Evolutionary conservation across 2,888 invertebrate species (phyloP).

Genomic region (Megaustenia siamemsis): DNA sequence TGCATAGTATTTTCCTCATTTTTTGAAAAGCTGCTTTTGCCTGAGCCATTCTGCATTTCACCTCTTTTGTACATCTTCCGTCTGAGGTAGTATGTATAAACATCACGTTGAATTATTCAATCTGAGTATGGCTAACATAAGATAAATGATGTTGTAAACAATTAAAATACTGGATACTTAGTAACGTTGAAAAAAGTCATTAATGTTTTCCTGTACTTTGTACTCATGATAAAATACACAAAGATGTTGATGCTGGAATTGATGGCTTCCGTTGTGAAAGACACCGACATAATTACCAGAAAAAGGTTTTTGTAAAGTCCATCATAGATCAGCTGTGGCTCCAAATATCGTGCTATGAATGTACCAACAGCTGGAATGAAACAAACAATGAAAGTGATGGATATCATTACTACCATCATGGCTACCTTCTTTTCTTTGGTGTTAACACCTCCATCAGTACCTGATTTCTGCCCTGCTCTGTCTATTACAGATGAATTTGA

Average conservation of each 20-base stretch:
- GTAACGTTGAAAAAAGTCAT: neutral
- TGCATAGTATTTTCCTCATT: too few species aligned
- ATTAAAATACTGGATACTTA: too few species aligned
- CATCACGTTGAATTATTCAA: too few species aligned
- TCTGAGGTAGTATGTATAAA: too few species aligned
- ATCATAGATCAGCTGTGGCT: conserved; percentile 4
- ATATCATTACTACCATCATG: conserved; percentile 31
- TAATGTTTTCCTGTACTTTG: conserved; percentile 7
- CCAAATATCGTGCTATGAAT: neutral
- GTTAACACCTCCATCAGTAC: neutral
- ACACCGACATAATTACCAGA: neutral
- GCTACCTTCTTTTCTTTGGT: neutral
- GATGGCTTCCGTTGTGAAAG: neutral
- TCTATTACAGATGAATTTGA: neutral
- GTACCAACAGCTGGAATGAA: neutral
- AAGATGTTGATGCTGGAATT: conserved; percentile 29
- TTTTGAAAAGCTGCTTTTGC: too few species aligned
- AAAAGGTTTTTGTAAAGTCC: neutral
- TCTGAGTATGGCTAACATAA: too few species aligned
- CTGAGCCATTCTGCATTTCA: too few species aligned
- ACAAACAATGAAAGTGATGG: conserved; percentile 8
- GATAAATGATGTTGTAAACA: too few species aligned
- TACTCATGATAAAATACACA: conserved; percentile 16
- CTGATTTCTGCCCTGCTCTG: neutral
- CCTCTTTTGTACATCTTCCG: too few species aligned